A percentile compares a stretch with the other conserved stretches of the same genome.
These are phyloP conservation scores for Coptodon rendalli DNA, from an alignment of 2,113 vertebrate genomes.

Conservation along the genomic window DNA sequence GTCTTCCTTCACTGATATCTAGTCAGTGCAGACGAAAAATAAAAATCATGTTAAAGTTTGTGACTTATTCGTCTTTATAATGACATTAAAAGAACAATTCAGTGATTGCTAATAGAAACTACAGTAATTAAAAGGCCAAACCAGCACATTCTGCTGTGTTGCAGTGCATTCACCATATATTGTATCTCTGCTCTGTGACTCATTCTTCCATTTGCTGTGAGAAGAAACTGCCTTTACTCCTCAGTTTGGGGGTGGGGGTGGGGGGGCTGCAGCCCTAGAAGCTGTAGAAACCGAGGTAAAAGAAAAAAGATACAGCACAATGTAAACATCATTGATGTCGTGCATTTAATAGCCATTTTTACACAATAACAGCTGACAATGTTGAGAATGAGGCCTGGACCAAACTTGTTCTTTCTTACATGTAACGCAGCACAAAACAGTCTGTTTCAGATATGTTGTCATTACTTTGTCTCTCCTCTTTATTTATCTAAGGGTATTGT, in stretches of 20 bases:
- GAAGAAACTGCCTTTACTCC: not conserved
- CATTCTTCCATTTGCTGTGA: not conserved
- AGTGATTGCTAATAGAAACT: not conserved
- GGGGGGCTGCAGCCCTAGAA: not conserved
- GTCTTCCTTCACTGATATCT: not conserved
- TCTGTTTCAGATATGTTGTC: not conserved
- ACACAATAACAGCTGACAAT: not conserved
- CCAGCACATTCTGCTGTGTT: not conserved
- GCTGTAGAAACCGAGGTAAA: not conserved
- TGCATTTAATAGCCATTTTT: not conserved
- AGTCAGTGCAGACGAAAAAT: rapidly evolving
- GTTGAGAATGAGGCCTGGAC: not conserved
- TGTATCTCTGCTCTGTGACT: not conserved
- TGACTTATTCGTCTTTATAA: not conserved
- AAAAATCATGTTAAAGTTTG: not conserved
- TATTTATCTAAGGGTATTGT: not conserved
- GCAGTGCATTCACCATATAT: not conserved
- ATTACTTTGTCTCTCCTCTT: not conserved
- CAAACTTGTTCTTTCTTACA: not conserved
- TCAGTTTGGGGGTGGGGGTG: not conserved
- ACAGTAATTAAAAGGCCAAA: not conserved
- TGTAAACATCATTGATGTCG: not conserved
- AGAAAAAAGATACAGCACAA: not conserved
- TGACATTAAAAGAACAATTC: not conserved
- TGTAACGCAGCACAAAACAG: not conserved